Conservation (phyloP, 2,113 vertebrate species). For the Apaloderma vittatum region DNA sequence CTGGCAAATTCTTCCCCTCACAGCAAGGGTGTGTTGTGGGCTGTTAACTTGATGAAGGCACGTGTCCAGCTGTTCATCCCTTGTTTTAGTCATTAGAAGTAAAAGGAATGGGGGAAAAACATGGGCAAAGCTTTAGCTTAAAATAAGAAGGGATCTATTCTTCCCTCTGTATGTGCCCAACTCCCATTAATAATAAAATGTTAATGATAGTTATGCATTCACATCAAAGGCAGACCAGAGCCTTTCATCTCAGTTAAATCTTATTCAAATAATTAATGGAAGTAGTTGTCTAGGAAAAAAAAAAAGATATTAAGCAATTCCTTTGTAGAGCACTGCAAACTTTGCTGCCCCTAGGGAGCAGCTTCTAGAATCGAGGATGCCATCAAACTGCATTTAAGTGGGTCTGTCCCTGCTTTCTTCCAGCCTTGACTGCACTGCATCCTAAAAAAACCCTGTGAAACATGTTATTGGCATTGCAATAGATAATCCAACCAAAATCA, state of each 20-base stretch:
- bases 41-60: background rate
- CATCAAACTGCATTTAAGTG: conserved; percentile 38
- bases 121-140: background rate
- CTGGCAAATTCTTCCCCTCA: background rate
- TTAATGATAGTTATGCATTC: conserved; percentile 63
- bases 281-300: conserved; percentile 13
- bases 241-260: conserved; percentile 72
- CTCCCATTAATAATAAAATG: conserved; percentile 63
- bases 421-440: conserved; percentile 13
- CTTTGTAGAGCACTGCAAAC: conserved; percentile 53
- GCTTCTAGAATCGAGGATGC: background rate
- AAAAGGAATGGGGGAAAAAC: background rate
- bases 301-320: background rate
- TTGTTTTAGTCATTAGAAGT: background rate
- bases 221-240: conserved; percentile 54
- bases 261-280: conserved; percentile 73
- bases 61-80: background rate
- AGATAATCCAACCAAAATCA: conserved; percentile 49
- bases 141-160: conserved; percentile 11
- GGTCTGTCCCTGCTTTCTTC: background rate
- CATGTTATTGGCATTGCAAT: conserved; percentile 35
- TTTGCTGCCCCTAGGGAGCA: conserved; percentile 12
- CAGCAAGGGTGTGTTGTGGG: background rate
- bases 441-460: conserved; percentile 29
- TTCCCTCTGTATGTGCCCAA: background rate